Percentiles rank a stretch among this genome's conserved stretches.
phyloP scores from a whole-genome alignment of 1,140 invertebrate species.

The Lepeophtheirus salmonis region DNA sequence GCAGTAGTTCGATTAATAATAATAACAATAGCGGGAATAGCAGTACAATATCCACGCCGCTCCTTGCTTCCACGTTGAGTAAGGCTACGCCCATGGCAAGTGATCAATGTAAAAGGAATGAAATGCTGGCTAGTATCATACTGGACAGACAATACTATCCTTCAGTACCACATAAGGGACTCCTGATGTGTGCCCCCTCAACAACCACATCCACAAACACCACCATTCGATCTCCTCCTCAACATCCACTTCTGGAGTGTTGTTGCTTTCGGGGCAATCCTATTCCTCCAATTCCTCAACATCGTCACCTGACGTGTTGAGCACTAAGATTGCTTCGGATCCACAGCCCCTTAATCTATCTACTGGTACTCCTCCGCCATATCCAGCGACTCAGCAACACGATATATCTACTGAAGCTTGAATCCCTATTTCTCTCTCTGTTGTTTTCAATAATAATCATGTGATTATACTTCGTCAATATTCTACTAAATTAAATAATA shows the following conservation, averaged over 20 bases:
- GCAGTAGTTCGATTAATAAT: neutral
- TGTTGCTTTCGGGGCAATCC: conserved; percentile 56
- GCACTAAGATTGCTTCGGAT: too few relatives aligned
- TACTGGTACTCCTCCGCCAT: conserved; percentile 63
- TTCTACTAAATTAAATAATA: too few relatives aligned
- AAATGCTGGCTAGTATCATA: conserved; percentile 15
- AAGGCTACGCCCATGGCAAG: neutral
- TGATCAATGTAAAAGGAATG: conserved; percentile 5
- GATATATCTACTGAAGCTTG: conserved; percentile 15
- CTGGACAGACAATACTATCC: neutral
- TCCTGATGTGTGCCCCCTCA: too few relatives aligned
- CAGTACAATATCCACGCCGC: too few relatives aligned
- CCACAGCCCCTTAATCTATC: conserved; percentile 65
- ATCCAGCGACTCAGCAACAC: conserved; percentile 1
- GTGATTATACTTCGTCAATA: too few relatives aligned
- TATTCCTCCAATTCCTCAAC: too few relatives aligned
- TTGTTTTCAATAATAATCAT: too few relatives aligned
- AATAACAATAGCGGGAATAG: neutral
- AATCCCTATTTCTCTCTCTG: too few relatives aligned
- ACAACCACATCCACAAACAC: conserved; percentile 10
- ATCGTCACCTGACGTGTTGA: too few relatives aligned
- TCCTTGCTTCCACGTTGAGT: conserved; percentile 18
- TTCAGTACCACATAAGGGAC: too few relatives aligned
- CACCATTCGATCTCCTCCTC: conserved; percentile 19
- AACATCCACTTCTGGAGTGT: conserved; percentile 19